These are phyloP conservation scores for Hydrotaea cyrtoneurina DNA, from an alignment of 2,888 invertebrate species.

Conservation along the genomic window DNA sequence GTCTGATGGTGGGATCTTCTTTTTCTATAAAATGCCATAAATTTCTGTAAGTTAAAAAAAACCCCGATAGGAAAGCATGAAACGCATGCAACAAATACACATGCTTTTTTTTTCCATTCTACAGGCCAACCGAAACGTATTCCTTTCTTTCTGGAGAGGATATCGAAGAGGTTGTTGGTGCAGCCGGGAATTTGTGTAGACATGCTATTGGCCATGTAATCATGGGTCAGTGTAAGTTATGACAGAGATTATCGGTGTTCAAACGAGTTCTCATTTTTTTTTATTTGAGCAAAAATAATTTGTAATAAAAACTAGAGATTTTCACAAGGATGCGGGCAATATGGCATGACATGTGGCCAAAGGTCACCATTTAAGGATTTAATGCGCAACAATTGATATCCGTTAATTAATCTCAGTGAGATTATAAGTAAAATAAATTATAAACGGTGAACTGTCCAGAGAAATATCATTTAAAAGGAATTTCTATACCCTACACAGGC, in stretches of 20 bases:
- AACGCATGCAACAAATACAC: not conserved
- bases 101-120: not conserved
- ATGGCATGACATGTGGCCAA: too few relatives aligned
- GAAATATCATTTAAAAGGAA: too few relatives aligned
- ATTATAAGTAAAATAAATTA: too few relatives aligned
- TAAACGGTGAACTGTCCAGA: too few relatives aligned
- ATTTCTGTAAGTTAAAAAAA: not conserved
- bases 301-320: not conserved
- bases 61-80: not conserved
- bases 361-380: too few relatives aligned
- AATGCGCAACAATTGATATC: too few relatives aligned
- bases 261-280: not conserved
- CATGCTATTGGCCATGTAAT: not conserved
- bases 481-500: too few relatives aligned
- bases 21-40: not conserved
- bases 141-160: not conserved
- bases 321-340: not conserved
- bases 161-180: not conserved
- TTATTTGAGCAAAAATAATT: not conserved
- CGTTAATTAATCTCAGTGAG: too few relatives aligned
- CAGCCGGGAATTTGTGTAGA: not conserved
- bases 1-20: not conserved
- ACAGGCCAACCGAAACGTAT: not conserved
- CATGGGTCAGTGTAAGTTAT: slow-evolving; percentile 6
- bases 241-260: not conserved